A percentile compares a stretch with the other conserved stretches of the same genome.
Evolutionary conservation across 2,888 invertebrate species (phyloP).

Genomic region (Chaetoderma sp.): DNA sequence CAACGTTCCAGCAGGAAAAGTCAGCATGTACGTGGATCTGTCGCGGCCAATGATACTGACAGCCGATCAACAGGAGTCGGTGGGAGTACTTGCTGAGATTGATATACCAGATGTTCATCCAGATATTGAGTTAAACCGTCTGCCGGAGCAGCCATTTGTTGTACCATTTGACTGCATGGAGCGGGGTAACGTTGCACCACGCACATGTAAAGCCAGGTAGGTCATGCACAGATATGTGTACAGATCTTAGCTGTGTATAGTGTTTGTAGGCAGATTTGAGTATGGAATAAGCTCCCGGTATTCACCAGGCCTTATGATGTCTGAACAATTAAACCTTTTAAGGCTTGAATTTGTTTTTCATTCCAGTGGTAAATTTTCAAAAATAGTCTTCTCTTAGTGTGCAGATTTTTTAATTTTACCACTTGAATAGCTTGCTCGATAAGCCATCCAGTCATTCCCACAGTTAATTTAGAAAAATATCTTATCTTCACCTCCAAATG

Average conservation of each 20-base stretch:
- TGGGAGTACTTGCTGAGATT: slow-evolving; percentile 38
- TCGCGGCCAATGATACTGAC: slow-evolving; percentile 55
- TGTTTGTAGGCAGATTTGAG: not conserved
- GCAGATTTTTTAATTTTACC: too few species aligned
- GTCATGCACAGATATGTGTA: not conserved
- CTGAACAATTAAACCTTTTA: too few species aligned
- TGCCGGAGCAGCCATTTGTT: slow-evolving; percentile 54
- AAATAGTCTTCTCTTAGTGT: too few species aligned
- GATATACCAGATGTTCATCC: slow-evolving; percentile 38
- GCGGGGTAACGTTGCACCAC: slow-evolving; percentile 34
- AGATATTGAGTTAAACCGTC: slow-evolving; percentile 25
- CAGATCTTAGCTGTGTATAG: not conserved
- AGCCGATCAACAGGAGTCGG: slow-evolving; percentile 47
- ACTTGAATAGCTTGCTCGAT: too few species aligned
- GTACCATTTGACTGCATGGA: slow-evolving; percentile 48
- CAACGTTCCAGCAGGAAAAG: slow-evolving; percentile 63
- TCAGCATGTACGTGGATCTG: slow-evolving; percentile 55
- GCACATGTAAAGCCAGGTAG: slow-evolving; percentile 46
- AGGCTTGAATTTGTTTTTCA: too few species aligned
- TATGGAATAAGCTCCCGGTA: too few species aligned
- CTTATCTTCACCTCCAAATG: too few species aligned
- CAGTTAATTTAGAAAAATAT: too few species aligned
- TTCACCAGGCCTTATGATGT: too few species aligned
- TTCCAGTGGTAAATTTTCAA: too few species aligned
- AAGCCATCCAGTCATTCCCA: too few species aligned